Base-by-base conservation (phyloP, 64 coral and sea anemone species). In the Actinia tenebrosa region DNA sequence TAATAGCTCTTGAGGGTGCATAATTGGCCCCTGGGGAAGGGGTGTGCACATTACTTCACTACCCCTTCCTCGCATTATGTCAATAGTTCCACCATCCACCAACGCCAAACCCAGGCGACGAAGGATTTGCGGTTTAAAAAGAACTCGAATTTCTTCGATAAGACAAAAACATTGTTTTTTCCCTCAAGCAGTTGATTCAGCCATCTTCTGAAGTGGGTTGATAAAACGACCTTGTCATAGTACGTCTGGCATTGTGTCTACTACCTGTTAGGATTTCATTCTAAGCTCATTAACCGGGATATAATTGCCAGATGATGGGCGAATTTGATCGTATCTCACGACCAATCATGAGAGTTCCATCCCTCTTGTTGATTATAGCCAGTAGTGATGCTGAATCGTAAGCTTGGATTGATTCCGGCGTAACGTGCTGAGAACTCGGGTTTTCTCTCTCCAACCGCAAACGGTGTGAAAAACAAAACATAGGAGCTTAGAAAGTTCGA, bases 291-390 rank as follows among this genome's bases (percentile, higher is more conserved):
- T 72, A 30, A 42, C 0, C 14, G 13, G 69, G 27, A 75, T 75
- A 75, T 75, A 42, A 75, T 75, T 75, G 69, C 69, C 69, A 75
- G 69, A 75, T 75, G n/a, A 42, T 75, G n/a, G 69, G 63, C n/a
- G 26, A 75, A 30, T 75, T 9, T 75, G 69, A 75, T 75, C 8
- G 0, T 75, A 75, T 27, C 69, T 30, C 69, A 42, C 69, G 42
- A 8, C 0, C 37, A 26, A 75, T 66, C 63, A 8, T 66, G n/a
- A 66, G 18, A 20, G 69, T 13, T 75, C 69, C 25, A 13, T 30
- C 27, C 25, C 26, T 42, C 26, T 37, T 42, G 69, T 43, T 75
- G 69, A 30, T 42, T 30, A 11, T 14, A 25, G n/a, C 25, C 26
- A 3, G 69, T 75, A 75, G n/a, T 26, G 9, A 75, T 75, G n/a